Conservation (phyloP, 1,140 invertebrate species). For the Sweltsa coloradensis region DNA sequence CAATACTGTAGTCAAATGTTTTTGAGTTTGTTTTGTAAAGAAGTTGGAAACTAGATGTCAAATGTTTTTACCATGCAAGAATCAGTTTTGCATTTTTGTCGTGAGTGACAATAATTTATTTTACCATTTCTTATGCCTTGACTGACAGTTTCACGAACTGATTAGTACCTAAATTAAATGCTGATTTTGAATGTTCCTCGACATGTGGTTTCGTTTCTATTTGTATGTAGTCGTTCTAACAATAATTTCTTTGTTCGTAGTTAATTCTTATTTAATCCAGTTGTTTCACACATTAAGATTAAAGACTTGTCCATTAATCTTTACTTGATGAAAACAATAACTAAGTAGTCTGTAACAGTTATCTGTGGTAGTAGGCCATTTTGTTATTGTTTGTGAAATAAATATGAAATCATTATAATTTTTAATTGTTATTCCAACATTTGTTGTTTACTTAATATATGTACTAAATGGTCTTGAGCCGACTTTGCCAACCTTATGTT, state of each 20-base stretch:
- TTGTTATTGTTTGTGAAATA: not conserved
- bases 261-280: not conserved
- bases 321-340: too few relatives aligned
- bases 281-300: too few relatives aligned
- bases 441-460: not conserved
- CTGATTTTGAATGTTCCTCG: not conserved
- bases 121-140: slow-evolving; percentile 4
- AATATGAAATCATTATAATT: not conserved
- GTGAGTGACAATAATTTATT: slow-evolving; percentile 11
- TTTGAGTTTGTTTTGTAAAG: slow-evolving; percentile 4
- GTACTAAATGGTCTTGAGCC: not conserved
- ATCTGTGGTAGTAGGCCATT: not conserved
- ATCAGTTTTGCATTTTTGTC: not conserved
- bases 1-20: not conserved
- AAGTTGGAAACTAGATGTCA: not conserved
- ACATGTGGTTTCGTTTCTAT: not conserved
- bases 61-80: not conserved
- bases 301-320: too few relatives aligned
- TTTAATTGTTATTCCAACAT: not conserved
- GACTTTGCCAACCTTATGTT: not conserved
- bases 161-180: not conserved
- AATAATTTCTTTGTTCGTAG: not conserved
- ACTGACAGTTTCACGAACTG: not conserved
- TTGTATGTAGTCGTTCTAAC: not conserved
- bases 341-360: too few relatives aligned